Base-by-base conservation (phyloP, 37 sponge, comb jelly and placozoan species). In the Ianthella basta region DNA sequence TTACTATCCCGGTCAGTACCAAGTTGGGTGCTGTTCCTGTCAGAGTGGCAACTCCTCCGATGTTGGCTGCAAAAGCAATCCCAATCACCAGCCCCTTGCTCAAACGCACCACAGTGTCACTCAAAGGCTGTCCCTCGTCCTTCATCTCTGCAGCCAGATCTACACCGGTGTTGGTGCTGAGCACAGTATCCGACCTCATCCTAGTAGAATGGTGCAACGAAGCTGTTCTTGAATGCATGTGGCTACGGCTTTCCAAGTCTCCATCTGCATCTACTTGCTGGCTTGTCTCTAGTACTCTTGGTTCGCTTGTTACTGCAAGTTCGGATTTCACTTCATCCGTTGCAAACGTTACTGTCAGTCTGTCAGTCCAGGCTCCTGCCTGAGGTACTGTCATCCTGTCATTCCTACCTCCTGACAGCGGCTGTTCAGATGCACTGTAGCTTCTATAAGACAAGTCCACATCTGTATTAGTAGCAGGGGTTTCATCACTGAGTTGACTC, bases 21-120 rank as follows among this genome's bases (percentile, higher is more conserved):
- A 97, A 88, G 80, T 95, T 97, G 15, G 98, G 98, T 29, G 93
- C 95, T 36, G 98, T 95, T 0, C 98, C 98, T 6, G 96, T 97
- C n/a, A 97, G 83, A 23, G 98, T 97, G 21, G 91, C 98, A 40
- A 89, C 95, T 20, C 98, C 98, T 10, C 98, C 98, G 72, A 97
- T 92, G 75, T 92, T 97, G 32, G 98, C 98, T 30, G 92, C 86
- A 53, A 95, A 97, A 0, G 98, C 95, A 21, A 95, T 79, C 16
- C 93, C 93, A 32, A 97, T 72, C 90, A 95, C 93, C 54, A 97
- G 57, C 15, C 82, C 95, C 67, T 92, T 90, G 39, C 86, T 36
- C 50, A 96, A 64, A 1, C 88, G 63, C 39, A 39, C 53, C 55
- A 91, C 68, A 14, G 68, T 77, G 24, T 63, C 29, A 53, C 55